phyloP scores from a whole-genome alignment of 2,113 vertebrate species.

The Psilopsiagon aurifrons region DNA sequence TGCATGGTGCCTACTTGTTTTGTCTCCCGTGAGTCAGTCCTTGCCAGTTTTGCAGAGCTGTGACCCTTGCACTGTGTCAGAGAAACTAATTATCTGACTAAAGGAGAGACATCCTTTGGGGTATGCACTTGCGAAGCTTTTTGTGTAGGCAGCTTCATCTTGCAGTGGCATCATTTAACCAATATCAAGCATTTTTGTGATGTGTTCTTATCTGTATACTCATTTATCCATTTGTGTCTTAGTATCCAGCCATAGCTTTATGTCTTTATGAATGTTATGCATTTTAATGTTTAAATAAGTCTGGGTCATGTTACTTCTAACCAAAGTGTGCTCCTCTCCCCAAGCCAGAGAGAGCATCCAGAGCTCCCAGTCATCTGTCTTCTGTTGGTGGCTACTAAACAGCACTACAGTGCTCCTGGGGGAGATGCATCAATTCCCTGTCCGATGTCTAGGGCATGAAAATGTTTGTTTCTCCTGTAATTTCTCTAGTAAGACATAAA shows the following conservation, averaged over 20 bases:
- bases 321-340: background rate
- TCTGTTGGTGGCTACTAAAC: background rate
- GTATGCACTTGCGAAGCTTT: background rate
- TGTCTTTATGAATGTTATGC: background rate
- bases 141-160: background rate
- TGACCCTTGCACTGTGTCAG: background rate
- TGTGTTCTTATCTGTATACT: background rate
- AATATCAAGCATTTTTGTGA: background rate
- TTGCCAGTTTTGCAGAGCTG: background rate
- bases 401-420: background rate
- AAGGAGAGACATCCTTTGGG: background rate
- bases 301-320: background rate
- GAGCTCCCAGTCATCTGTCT: rapidly evolving
- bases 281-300: background rate
- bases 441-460: background rate
- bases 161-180: background rate
- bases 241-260: background rate
- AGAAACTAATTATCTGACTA: background rate
- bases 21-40: rapidly evolving
- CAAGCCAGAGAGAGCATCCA: background rate
- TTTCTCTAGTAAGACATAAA: background rate
- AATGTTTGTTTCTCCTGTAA: background rate
- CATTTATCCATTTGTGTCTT: background rate
- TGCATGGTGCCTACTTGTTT: background rate
- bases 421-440: background rate